These are phyloP conservation scores for Spisula subtruncata DNA, from an alignment of 2,888 invertebrate genomes.

Conservation along the genomic window DNA sequence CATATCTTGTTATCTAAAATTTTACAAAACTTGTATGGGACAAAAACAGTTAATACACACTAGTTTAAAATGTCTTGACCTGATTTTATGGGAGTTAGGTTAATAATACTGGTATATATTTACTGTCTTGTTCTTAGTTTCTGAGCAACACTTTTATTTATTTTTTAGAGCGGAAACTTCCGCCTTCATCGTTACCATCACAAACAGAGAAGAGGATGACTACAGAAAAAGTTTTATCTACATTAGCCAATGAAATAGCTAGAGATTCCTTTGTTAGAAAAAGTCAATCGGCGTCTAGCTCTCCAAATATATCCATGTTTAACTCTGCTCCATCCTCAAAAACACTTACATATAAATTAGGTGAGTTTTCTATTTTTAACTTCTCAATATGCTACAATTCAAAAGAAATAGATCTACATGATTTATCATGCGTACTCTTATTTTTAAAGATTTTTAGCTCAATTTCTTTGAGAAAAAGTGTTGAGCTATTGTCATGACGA, in stretches of 20 bases:
- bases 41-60: too few relatives aligned
- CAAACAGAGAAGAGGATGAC: slow-evolving; percentile 83
- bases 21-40: too few relatives aligned
- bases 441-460: too few relatives aligned
- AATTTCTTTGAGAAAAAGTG: too few relatives aligned
- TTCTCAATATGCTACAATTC: not conserved
- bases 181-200: slow-evolving; percentile 74
- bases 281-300: slow-evolving; percentile 81
- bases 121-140: too few relatives aligned
- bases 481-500: too few relatives aligned
- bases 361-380: slow-evolving; percentile 57
- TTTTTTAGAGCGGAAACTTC: slow-evolving; percentile 78
- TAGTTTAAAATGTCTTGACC: too few relatives aligned
- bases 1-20: too few relatives aligned
- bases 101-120: too few relatives aligned
- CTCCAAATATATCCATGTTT: slow-evolving; percentile 83
- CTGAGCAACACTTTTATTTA: not conserved
- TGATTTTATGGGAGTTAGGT: too few relatives aligned
- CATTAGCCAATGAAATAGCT: slow-evolving; percentile 85
- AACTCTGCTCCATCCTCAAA: slow-evolving; percentile 76
- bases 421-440: too few relatives aligned
- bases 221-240: slow-evolving; percentile 86
- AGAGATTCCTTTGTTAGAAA: slow-evolving; percentile 79
- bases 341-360: slow-evolving; percentile 89
- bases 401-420: too few relatives aligned